Conservation (phyloP, 2,113 vertebrate species). For the Diphyllodes magnificus region DNA sequence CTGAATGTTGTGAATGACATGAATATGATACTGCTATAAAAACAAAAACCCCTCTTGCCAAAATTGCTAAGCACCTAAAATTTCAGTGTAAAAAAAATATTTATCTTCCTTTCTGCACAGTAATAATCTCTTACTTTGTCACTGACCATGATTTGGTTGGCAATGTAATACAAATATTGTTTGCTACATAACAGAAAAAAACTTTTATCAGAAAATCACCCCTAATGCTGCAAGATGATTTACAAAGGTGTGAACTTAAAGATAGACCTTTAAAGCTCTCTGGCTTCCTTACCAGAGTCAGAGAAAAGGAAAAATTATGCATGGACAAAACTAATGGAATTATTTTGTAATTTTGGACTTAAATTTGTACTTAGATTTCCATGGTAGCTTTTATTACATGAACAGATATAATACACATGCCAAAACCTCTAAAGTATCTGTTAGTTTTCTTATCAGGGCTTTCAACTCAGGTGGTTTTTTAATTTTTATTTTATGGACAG, state of each 20-base stretch:
- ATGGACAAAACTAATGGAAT: background rate
- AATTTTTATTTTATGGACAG: background rate
- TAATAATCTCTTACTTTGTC: background rate
- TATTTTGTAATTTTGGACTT: background rate
- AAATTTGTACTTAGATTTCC: background rate
- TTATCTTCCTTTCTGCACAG: background rate
- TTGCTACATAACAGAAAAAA: background rate
- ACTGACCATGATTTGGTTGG: background rate
- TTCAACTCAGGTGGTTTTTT: background rate
- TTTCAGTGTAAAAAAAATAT: background rate
- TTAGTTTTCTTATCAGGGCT: background rate
- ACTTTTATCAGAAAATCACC: background rate
- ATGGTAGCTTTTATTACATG: background rate
- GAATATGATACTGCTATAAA: background rate
- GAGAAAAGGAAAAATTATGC: background rate
- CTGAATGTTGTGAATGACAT: background rate
- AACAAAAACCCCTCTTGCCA: background rate
- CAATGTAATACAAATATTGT: background rate
- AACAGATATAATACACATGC: background rate
- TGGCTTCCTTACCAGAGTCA: fast-evolving
- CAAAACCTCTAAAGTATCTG: background rate
- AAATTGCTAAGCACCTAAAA: background rate
- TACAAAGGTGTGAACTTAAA: background rate
- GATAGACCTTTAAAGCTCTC: background rate
- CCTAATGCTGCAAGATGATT: background rate